Evolutionary conservation across 1,140 invertebrate species (phyloP), one percentile per base, ranked within the genome.

Genomic region (Pentalonia nigronervosa): DNA sequence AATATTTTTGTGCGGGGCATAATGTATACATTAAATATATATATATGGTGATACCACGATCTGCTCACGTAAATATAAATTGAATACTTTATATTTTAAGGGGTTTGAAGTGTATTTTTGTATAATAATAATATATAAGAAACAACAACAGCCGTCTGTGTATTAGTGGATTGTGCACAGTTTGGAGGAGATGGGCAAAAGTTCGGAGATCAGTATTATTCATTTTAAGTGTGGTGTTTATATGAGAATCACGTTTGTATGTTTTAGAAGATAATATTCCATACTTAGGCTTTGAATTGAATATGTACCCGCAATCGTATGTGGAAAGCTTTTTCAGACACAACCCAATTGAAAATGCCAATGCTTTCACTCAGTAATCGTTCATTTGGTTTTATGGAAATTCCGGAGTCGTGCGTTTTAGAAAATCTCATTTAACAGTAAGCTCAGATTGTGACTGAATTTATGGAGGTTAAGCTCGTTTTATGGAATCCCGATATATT

Each of bases 351-450:
- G 87, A 89, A 53, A 89, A 89, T 34, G 34, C 48, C 87, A 30
- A 89, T 50, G 87, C 48, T 88, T 48, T 88, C 86, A 50, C 86
- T 50, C 45, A 6, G 87, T 89, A 89, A 89, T 53, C 87, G 87
- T 53, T 89, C 87, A 30, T 89, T 89, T 53, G 47, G 87, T 89
- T 53, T 89, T 89, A 89, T 89, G 87, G 48, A 89, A 89, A 89
- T 89, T 53, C 87, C 48, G 48, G 34, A 53, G 87, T 89, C 48
- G 48, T 53, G 48, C 87, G 48, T 89, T 41, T 87, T 50, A 20
- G 47, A 53, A 87, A 89, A 89, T 23, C 48, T 53, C 48, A 47
- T 53, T 34, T 50, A 34, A 89, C 87, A 89, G 48, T 89, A 89
- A 89, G 87, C 87, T 89, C 87, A 25, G 87, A 89, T 89, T 30